Base-by-base conservation (phyloP, 64 coral and sea anemone species). In the Actinia tenebrosa region DNA sequence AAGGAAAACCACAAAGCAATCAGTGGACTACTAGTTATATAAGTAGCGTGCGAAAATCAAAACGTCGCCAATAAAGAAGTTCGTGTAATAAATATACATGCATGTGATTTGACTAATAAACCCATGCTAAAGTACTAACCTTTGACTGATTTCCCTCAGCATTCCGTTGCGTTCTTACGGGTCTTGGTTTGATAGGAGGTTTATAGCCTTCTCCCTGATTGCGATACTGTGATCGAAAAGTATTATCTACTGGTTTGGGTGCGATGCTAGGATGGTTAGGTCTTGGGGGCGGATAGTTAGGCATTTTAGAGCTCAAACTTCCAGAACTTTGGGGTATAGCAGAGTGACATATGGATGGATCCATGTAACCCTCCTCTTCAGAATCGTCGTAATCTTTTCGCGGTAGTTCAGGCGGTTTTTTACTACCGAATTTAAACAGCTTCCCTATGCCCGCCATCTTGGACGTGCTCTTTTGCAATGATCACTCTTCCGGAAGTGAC, bases 221-320 rank as follows among this genome's bases (percentile, higher is more conserved):
- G 8, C 25, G 83, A 59, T 87, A 26, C 75, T 87, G 84, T 60
- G 60, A 68, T 15, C 84, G 55, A 72, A 42, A 58, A 43, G 83
- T 37, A 2, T 30, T 30, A 80, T 63, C 85, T 16, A 56, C 37
- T 25, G 89, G 83, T 43, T 81, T 45, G 2, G 44, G 50, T 50
- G 79, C 44, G 19, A 81, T 81, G 19, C 0, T 85, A 5, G 94
- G 91, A 90, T 96, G 94, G 23, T 96, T 89, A 59, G 94, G 94
- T 72, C 94, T 93, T 20, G 94, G 94, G 86, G 94, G 94, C 85
- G 94, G 94, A 75, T 96, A 96, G 58, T 85, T 96, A 0, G 94
- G 94, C 86, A 96, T 96, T 84, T 27, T 84, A 2, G 83, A 81
- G 79, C 79, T 81, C 45, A 92, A 79, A 55, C 82, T 85, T 77